phyloP scores from a whole-genome alignment of 1,140 invertebrate genomes.

The Drosophila fuyamai region DNA sequence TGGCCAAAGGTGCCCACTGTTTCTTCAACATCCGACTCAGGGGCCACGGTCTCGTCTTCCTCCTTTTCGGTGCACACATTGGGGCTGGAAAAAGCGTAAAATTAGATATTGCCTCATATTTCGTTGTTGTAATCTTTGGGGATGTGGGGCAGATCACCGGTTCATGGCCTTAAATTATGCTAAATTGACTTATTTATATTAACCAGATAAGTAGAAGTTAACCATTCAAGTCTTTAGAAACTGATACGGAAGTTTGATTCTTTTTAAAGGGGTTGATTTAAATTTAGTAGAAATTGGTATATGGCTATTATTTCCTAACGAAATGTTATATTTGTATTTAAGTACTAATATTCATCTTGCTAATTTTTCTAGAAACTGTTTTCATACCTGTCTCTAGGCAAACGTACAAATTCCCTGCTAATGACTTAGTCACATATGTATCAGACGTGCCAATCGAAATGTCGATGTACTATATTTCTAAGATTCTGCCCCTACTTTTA shows the following conservation, averaged over 20 bases:
- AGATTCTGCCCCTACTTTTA: background rate
- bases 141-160: background rate
- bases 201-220: too few relatives aligned
- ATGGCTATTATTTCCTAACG: too few relatives aligned
- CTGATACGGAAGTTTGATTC: background rate
- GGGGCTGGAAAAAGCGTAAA: conserved; percentile 45
- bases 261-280: too few relatives aligned
- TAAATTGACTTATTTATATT: background rate
- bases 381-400: background rate
- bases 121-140: conserved; percentile 4
- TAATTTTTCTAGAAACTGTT: conserved; percentile 5
- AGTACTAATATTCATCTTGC: background rate
- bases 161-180: background rate
- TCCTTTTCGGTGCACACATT: conserved; percentile 81
- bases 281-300: too few relatives aligned
- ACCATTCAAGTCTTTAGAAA: background rate
- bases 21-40: conserved; percentile 66
- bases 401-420: conserved; percentile 32
- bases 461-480: conserved; percentile 51
- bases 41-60: conserved; percentile 58
- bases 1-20: conserved; percentile 77
- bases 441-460: conserved; percentile 40
- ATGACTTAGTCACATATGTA: conserved; percentile 39
- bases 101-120: background rate
- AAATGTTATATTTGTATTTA: background rate